Percentiles rank a stretch among this genome's conserved stretches.
Conservation (phyloP, 2,113 vertebrate species). For the Phyllopteryx taeniolatus region DNA sequence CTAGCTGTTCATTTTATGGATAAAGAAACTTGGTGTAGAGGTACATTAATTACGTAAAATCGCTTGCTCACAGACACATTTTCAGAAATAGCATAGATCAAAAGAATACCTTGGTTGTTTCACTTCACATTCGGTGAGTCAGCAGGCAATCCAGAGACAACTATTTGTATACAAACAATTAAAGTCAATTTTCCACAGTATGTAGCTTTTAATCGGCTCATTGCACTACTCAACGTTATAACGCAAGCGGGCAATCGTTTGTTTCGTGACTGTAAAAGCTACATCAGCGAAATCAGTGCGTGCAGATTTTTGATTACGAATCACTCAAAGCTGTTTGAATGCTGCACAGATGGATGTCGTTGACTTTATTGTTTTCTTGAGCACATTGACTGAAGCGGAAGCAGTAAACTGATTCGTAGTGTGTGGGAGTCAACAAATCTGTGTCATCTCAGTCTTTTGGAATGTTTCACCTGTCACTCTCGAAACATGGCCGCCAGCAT, state of each 20-base stretch:
- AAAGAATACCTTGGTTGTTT: not conserved
- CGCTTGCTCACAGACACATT: too few relatives aligned
- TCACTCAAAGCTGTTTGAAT: not conserved
- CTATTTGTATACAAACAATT: not conserved
- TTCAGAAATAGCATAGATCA: too few relatives aligned
- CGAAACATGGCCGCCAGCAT: constrained; percentile 21
- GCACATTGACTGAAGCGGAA: not conserved
- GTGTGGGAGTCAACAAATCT: constrained; percentile 15
- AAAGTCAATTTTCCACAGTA: not conserved
- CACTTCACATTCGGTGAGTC: not conserved
- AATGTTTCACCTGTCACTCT: constrained; percentile 28
- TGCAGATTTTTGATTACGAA: not conserved
- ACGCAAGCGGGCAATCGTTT: not conserved
- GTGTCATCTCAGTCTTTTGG: constrained; percentile 10
- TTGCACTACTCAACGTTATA: not conserved
- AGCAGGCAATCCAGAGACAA: not conserved
- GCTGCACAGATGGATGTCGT: not conserved
- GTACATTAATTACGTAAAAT: too few relatives aligned
- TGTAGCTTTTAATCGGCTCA: not conserved
- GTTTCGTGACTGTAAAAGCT: not conserved
- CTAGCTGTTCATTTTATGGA: too few relatives aligned
- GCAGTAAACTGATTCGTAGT: constrained; percentile 3
- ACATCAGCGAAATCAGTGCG: not conserved
- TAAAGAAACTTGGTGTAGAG: too few relatives aligned
- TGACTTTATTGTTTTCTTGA: not conserved